Percentiles rank a stretch among this genome's conserved stretches.
phyloP scores from a whole-genome alignment of 2,888 invertebrate genomes.

The Cantharis lateralis region DNA sequence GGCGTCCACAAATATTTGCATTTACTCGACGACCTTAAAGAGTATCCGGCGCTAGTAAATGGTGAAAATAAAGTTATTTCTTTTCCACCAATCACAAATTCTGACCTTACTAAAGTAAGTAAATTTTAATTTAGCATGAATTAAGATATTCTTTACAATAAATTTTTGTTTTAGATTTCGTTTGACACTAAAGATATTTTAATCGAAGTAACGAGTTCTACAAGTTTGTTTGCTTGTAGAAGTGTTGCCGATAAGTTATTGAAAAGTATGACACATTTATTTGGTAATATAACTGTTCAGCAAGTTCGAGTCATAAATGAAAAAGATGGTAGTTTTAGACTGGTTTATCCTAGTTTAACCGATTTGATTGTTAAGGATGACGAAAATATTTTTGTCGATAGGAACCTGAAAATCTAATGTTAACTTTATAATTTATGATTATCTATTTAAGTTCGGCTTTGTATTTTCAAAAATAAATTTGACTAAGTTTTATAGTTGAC shows the following conservation, averaged over 20 bases:
- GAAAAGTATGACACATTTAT: slow-evolving; percentile 64
- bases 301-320: slow-evolving; percentile 73
- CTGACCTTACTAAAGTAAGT: slow-evolving; percentile 75
- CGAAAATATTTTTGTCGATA: slow-evolving; percentile 22
- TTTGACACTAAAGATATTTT: slow-evolving; percentile 67
- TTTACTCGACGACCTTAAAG: slow-evolving; percentile 72
- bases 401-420: slow-evolving; percentile 10
- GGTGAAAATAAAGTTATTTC: slow-evolving; percentile 71
- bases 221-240: slow-evolving; percentile 67
- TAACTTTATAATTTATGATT: not conserved
- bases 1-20: slow-evolving; percentile 86
- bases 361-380: slow-evolving; percentile 64
- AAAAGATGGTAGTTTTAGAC: slow-evolving; percentile 67
- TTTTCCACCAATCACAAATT: slow-evolving; percentile 86
- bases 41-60: slow-evolving; percentile 75
- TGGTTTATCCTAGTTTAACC: slow-evolving; percentile 78
- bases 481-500: not conserved
- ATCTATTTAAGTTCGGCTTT: not conserved
- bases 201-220: slow-evolving; percentile 77
- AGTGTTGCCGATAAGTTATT: slow-evolving; percentile 71
- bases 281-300: slow-evolving; percentile 57
- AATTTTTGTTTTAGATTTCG: slow-evolving; percentile 64
- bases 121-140: not conserved
- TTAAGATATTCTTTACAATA: not conserved
- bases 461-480: not conserved